Evolutionary conservation across 2,888 invertebrate species (phyloP), one percentile per base, ranked within the genome.

Genomic region (Glyphotaelius pellucidus): DNA sequence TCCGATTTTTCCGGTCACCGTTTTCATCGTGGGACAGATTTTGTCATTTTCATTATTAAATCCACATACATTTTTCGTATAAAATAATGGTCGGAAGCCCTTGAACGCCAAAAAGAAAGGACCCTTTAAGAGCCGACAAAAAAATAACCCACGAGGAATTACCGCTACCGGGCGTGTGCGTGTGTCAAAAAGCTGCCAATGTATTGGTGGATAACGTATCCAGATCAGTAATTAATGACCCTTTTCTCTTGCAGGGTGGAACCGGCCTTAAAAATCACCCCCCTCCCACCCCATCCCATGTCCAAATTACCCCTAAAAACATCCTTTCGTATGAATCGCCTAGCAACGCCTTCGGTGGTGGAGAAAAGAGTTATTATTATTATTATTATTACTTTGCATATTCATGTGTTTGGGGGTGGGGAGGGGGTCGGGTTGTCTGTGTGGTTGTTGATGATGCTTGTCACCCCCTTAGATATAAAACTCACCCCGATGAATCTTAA

Each of bases 191-290:
- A 67, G n/a, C n/a, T 67, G 89, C n/a, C 83, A 25, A 67, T 91
- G 91, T 90, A 90, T 90, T 92, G 90, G 86, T 92, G 91, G 83
- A 91, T 89, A 88, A 91, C 94, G 92, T 93, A 93, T 93, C 93
- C 93, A 93, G 93, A 93, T 94, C 94, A 94, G 94, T 94, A 94
- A 94, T 94, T 94, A 94, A 94, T 94, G 94, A 95, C 94, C 94
- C 95, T 94, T 95, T 95, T 94, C 94, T 94, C 94, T 94, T 93
- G 93, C 91, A 85, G 92, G 91, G 89, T 92, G 91, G 90, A 80
- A 81, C 89, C 91, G 11, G 80, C 92, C 92, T 87, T 91, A 91
- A 91, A 91, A 91, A 91, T 86, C 90, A 47, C 81, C 89, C 88
- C 91, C 92, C 91, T 47, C 47, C 47, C 91, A 86, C 90, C 80